Evolutionary conservation across 2,797 vertebrate genomes (phyloP), one percentile per base, ranked within the genome.

Genomic region (Mastacembelus armatus): DNA sequence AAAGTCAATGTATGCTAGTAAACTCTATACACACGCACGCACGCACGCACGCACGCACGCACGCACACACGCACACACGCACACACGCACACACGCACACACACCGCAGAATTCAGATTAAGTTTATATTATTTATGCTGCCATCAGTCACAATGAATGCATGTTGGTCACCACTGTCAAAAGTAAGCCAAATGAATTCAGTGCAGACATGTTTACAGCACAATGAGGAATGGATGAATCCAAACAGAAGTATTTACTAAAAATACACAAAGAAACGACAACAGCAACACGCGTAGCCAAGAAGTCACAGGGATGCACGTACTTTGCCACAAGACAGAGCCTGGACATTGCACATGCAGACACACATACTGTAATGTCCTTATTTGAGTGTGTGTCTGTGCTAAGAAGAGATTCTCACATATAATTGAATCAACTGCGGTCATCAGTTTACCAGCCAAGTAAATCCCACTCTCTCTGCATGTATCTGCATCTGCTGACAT

Each of bases 91-190:
- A 84, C 70, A 80, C 58, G 85, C 35, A 84, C 59, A 82, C 66
- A 39, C 55, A 12, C 79, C 74, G 27, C 85, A 85, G 69, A 65
- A 49, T 51, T 68, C 32, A 47, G 78, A 64, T 84, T 45, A 62
- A 56, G 26, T 89, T 86, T 82, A 76, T 74, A 36, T 50, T 75
- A 61, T 86, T 78, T 66, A 59, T 47, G 66, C 77, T 16, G 29
- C 78, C 82, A 74, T 87, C 79, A 75, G 85, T 84, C 81, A 85
- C 75, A 78, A 71, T 76, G 72, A 82, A 77, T 18, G 44, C n/a
- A 29, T 29, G 12, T 67, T 1, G 62, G 77, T 48, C 19, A 22
- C 19, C 15, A 43, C 66, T 58, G 77, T 85, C 76, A 59, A 1
- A 12, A 3, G 26, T 48, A 66, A 72, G 56, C 57, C 71, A 66